Evolutionary conservation across 2,113 vertebrate genomes (phyloP), one percentile per base, ranked within the genome.

Genomic region (Zosterops borbonicus): DNA sequence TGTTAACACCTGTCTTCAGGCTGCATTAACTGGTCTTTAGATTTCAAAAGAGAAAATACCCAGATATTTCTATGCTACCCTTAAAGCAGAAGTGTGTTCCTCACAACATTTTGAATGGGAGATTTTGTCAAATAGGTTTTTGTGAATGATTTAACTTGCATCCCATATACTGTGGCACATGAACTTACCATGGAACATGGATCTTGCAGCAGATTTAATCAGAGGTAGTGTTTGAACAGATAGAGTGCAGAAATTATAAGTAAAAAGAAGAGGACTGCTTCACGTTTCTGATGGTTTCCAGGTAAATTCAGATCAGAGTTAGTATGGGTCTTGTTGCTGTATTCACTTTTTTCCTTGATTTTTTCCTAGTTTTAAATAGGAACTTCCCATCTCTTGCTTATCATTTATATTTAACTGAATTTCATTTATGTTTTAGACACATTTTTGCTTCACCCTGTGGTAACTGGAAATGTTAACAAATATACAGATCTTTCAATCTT

Each of bases 71-170:
- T 65, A 1, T 78, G 44, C 23, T 62, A 42, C 4, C 6, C 12
- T 62, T 88, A 68, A 82, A 82, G 55, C 3, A 44, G 35, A 64
- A 83, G 46, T 2, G 2, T 28, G 20, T 27, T 90, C 9, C 12
- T 55, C 25, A 73, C 22, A 69, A 31, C 9, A 29, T 59, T 92
- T 58, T 0, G 0, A 73, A 81, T 24, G 7, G 60, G n/a, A 58
- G 9, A 37, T 44, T 69, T 76, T 77, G 6, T 44, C n/a, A 49
- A 68, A 12, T 4, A 53, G 37, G 7, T 73, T 87, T 87, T 89
- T 91, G 28, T 31, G 24, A 80, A 42, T 23, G 0, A 67, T 33
- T 71, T 67, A n/a, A 58, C 16, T 76, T 0, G 0, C 9, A 35
- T 62, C 29, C 33, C 7, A 6, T 29, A 14, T 23, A 39, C 23